These are phyloP conservation scores for Epistrophe grossulariae DNA, from an alignment of 2,888 invertebrate genomes.

Conservation along the genomic window DNA sequence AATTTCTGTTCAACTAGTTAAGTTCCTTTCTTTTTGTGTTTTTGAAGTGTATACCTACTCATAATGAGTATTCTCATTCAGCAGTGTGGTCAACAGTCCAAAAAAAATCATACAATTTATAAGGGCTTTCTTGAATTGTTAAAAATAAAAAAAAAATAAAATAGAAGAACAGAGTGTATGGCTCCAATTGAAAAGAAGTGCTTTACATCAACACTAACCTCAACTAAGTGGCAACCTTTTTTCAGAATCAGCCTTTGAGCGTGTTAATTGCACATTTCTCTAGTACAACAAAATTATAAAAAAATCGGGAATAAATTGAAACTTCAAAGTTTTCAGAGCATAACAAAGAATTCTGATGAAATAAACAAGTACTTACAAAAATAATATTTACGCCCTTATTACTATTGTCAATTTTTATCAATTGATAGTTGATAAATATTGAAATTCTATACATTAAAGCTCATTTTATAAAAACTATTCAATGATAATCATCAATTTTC, in stretches of 20 bases:
- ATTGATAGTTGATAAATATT: too few relatives aligned
- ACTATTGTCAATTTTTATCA: too few relatives aligned
- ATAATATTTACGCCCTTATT: too few relatives aligned
- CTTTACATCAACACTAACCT: neutral
- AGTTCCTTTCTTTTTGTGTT: neutral
- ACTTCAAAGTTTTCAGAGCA: too few relatives aligned
- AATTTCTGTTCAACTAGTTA: constrained; percentile 18
- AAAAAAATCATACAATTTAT: neutral
- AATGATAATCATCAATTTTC: too few relatives aligned
- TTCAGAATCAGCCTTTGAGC: neutral
- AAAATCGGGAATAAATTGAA: too few relatives aligned
- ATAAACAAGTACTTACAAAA: too few relatives aligned
- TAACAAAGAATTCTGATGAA: too few relatives aligned
- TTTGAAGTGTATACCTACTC: constrained; percentile 11
- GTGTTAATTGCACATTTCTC: neutral
- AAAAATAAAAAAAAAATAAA: neutral
- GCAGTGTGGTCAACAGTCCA: constrained; percentile 16
- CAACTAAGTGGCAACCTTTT: neutral
- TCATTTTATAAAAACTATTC: too few relatives aligned
- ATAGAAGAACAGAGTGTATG: neutral
- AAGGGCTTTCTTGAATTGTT: neutral
- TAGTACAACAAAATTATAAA: too few relatives aligned
- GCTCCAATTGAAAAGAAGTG: neutral
- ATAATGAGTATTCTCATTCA: constrained; percentile 26
- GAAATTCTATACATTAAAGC: too few relatives aligned